Conservation (phyloP, 2,797 vertebrate genomes). For the Odontamblyopus rebecca region DNA sequence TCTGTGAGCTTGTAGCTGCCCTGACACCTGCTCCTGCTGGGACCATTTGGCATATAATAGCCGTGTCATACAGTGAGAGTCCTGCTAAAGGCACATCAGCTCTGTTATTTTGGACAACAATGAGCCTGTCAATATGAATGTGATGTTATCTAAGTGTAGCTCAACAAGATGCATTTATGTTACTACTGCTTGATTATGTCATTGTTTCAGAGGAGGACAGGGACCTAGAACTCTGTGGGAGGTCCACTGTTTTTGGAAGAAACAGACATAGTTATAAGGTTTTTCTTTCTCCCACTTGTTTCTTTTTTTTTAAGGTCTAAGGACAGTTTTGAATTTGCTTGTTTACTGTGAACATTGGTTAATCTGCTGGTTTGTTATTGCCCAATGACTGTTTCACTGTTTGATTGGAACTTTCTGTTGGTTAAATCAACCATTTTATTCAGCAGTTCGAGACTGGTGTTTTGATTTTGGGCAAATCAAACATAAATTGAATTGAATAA, state of each 20-base stretch:
- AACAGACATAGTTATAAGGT: too few relatives aligned
- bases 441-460: background rate
- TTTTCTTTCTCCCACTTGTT: too few relatives aligned
- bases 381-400: too few relatives aligned
- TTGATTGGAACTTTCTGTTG: too few relatives aligned
- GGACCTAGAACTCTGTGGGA: too few relatives aligned
- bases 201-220: too few relatives aligned
- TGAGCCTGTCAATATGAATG: too few relatives aligned
- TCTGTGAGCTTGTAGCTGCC: slow-evolving; percentile 39
- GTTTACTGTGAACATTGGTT: too few relatives aligned
- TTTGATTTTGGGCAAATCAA: background rate
- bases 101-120: slow-evolving; percentile 1
- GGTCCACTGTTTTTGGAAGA: too few relatives aligned
- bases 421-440: too few relatives aligned
- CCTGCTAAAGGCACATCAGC: slow-evolving; percentile 28
- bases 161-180: background rate
- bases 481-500: background rate
- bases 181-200: background rate
- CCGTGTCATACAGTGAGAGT: slow-evolving; percentile 44
- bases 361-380: too few relatives aligned
- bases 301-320: background rate
- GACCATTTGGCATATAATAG: slow-evolving; percentile 55
- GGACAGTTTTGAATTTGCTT: too few relatives aligned
- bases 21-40: slow-evolving; percentile 65
- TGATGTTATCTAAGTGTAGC: background rate